A percentile compares a stretch with the other conserved stretches of the same genome.
phyloP scores from a whole-genome alignment of 1,140 invertebrate species.

The Daktulosphaira vitifoliae region DNA sequence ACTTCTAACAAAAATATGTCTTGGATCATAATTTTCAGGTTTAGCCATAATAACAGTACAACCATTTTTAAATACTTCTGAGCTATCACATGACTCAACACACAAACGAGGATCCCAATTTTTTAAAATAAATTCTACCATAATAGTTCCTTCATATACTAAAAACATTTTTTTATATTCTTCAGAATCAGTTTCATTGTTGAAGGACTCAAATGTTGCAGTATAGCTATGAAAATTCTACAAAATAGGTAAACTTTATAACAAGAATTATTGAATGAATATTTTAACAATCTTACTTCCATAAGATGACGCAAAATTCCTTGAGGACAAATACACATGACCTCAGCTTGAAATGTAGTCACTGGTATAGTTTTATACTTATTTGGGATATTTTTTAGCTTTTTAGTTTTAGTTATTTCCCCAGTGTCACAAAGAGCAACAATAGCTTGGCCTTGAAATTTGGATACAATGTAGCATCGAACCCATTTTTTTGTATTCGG shows the following conservation, averaged over 20 bases:
- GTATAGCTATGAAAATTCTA: slow-evolving; percentile 2
- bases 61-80: slow-evolving; percentile 10
- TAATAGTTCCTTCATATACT: not conserved
- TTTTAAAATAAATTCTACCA: slow-evolving; percentile 9
- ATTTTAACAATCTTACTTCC: slow-evolving; percentile 3
- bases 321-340: slow-evolving; percentile 3
- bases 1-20: slow-evolving; percentile 22
- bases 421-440: slow-evolving; percentile 18
- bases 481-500: slow-evolving; percentile 16
- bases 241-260: not conserved
- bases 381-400: slow-evolving; percentile 9
- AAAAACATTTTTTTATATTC: not conserved
- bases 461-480: slow-evolving; percentile 7
- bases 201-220: not conserved
- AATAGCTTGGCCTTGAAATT: not conserved
- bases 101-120: not conserved
- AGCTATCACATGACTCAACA: not conserved
- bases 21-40: slow-evolving; percentile 2
- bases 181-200: not conserved
- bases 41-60: not conserved
- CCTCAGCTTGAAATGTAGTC: slow-evolving; percentile 19
- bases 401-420: slow-evolving; percentile 6
- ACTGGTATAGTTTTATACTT: slow-evolving; percentile 21
- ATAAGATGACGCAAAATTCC: slow-evolving; percentile 13
- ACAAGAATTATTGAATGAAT: too few relatives aligned